These are phyloP conservation scores for Hypotaenidia okinawae DNA, from an alignment of 2,797 vertebrate species.

Conservation along the genomic window DNA sequence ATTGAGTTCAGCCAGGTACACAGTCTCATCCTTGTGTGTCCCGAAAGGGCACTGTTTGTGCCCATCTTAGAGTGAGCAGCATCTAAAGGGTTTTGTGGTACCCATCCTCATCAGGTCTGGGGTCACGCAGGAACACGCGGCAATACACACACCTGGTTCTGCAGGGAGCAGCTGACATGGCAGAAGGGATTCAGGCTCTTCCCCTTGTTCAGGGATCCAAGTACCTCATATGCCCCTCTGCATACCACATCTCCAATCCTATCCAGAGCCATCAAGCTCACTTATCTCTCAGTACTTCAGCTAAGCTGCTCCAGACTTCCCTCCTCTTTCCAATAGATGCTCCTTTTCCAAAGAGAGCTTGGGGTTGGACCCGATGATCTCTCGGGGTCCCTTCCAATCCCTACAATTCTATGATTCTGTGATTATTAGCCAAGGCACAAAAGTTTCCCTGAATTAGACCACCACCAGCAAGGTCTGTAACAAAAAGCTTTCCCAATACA, in stretches of 20 bases:
- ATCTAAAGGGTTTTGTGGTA: neutral
- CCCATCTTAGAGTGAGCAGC: neutral
- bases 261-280: neutral
- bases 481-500: neutral
- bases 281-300: neutral
- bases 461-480: neutral
- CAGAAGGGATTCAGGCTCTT: neutral
- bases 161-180: neutral
- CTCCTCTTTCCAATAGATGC: neutral
- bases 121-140: neutral
- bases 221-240: neutral
- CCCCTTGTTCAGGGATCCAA: neutral
- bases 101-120: neutral
- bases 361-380: too few relatives aligned
- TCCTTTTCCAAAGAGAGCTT: neutral
- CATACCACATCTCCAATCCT: neutral
- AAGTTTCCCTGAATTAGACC: neutral
- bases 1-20: neutral
- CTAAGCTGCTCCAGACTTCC: neutral
- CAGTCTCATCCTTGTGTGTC: fast-evolving
- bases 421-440: neutral
- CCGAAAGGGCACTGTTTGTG: neutral
- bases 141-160: neutral
- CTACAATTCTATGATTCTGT: too few relatives aligned
- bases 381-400: too few relatives aligned